Conservation (phyloP, 2,113 vertebrate genomes). For the Amblyopsis rosae region DNA sequence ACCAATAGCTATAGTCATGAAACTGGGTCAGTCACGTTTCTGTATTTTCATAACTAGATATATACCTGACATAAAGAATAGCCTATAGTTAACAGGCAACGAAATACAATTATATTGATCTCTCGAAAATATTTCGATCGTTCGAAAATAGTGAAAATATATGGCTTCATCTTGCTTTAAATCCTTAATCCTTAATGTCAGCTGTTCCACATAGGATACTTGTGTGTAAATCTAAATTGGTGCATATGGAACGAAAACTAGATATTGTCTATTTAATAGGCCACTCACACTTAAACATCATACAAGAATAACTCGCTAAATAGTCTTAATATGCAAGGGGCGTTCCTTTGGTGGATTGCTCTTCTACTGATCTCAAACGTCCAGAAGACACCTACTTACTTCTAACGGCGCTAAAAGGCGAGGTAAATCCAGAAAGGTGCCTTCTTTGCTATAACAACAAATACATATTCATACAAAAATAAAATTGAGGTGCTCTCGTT, state of each 20-base stretch:
- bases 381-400: constrained; percentile 48
- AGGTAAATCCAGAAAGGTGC: constrained; percentile 36
- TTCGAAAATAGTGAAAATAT: not conserved
- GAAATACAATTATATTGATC: not conserved
- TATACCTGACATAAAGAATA: not conserved
- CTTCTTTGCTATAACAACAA: constrained; percentile 27
- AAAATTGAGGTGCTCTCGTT: constrained; percentile 3
- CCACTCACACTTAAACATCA: too few relatives aligned
- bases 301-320: too few relatives aligned
- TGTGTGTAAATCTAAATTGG: too few relatives aligned
- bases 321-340: constrained; percentile 30
- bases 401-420: constrained; percentile 25
- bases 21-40: too few relatives aligned
- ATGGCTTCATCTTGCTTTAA: not conserved
- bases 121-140: not conserved
- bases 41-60: too few relatives aligned
- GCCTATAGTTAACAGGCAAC: not conserved
- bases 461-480: constrained; percentile 27
- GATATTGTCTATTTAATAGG: too few relatives aligned
- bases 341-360: constrained; percentile 36
- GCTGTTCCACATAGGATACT: too few relatives aligned
- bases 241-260: too few relatives aligned
- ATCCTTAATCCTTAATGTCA: not conserved
- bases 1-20: too few relatives aligned
- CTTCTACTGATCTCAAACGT: not conserved